Percentiles rank a stretch among this genome's conserved stretches.
These are phyloP conservation scores for Epinotia bilunana DNA, from an alignment of 2,888 invertebrate species.

Conservation along the genomic window DNA sequence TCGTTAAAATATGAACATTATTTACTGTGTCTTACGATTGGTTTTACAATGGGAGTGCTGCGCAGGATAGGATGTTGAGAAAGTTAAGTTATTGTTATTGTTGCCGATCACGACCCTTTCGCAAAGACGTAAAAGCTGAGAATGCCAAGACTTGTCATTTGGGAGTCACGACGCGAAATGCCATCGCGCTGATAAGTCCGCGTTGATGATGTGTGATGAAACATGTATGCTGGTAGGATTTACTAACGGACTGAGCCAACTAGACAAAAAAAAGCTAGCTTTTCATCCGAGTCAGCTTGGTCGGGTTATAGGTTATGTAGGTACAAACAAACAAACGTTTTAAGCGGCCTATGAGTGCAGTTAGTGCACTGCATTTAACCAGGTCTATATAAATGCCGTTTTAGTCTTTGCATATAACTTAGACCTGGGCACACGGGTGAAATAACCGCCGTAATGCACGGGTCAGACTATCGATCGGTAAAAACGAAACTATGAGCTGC, in stretches of 20 bases:
- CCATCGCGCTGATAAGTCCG: constrained; percentile 63
- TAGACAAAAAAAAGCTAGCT: too few species aligned
- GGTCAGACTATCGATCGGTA: too few species aligned
- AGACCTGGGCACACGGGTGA: too few species aligned
- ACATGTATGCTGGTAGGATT: constrained; percentile 25
- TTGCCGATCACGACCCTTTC: constrained; percentile 81
- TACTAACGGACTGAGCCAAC: background rate
- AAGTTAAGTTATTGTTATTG: constrained; percentile 51
- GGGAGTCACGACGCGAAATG: constrained; percentile 80
- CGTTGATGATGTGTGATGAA: constrained; percentile 51
- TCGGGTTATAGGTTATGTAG: too few species aligned
- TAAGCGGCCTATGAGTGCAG: too few species aligned
- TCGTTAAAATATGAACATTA: background rate
- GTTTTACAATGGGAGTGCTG: background rate
- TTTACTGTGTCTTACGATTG: background rate
- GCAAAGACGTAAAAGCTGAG: constrained; percentile 82
- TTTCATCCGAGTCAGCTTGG: too few species aligned
- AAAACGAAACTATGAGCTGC: background rate
- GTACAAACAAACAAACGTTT: too few species aligned
- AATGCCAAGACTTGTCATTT: constrained; percentile 84
- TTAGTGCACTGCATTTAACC: too few species aligned
- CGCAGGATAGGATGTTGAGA: background rate
- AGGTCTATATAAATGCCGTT: too few species aligned
- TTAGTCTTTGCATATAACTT: too few species aligned
- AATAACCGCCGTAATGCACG: too few species aligned